Base-by-base conservation (phyloP, 2,888 invertebrate genomes). In the Rotaria socialis region DNA sequence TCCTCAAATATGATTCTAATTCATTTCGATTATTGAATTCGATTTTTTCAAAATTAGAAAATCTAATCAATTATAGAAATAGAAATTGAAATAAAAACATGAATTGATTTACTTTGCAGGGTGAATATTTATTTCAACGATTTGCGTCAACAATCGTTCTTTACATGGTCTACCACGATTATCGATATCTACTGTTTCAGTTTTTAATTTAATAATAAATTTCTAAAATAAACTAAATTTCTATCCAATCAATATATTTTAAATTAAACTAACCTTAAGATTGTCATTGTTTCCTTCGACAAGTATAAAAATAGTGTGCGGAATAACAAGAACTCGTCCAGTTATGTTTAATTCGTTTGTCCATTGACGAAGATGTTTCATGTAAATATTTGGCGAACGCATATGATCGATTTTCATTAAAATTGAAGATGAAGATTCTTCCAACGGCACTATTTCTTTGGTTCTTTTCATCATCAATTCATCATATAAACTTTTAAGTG, bases 361-460 rank as follows among this genome's bases (percentile, higher is more conserved):
- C 85, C 85, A 85, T n/a, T 67, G 43, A 47, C n/a, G 85, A 60
- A 85, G 85, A 67, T 58, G 85, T 47, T 47, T 43, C 85, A 85
- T 47, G 27, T 85, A 85, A 67, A 35, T 56, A 27, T 85, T 85
- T 11, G 60, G 58, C 24, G 60, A 67, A 27, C 85, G 55, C 85
- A 85, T 85, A 67, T 85, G 85, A 47, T 85, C 85, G n/a, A 85
- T 75, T 41, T 43, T 75, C 75, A 75, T 75, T 43, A 75, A 24
- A 14, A 10, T 8, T 75, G 75, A 43, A 1, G 22, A 11, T 43
- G 43, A 11, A 43, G 14, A 67, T n/a, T 67, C 8, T 6, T 75
- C 4, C 47, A 47, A 22, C 24, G 5, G 8, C 6, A 11, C 6
- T 7, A n/a, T 43, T 75, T 43, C 19, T 41, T 75, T 47, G 0